Percentiles rank a stretch among this genome's conserved stretches.
These are phyloP conservation scores for Heliocidaris erythrogramma DNA, from an alignment of 35 echinoderm and acorn worm genomes.

Conservation along the genomic window DNA sequence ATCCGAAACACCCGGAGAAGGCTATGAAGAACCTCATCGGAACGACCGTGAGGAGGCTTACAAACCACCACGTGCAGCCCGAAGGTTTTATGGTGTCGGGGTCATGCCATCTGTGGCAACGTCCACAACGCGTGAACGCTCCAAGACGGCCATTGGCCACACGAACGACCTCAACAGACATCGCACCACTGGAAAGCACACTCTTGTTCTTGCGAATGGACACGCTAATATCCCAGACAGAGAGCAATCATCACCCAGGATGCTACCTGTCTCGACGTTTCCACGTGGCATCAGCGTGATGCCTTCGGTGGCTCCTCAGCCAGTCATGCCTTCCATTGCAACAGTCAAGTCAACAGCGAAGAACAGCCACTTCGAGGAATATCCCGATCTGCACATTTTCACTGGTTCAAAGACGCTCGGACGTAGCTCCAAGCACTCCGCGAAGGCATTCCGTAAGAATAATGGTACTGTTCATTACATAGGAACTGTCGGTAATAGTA, in stretches of 20 bases:
- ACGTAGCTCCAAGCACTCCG: background rate
- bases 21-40: background rate
- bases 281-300: slow-evolving; percentile 35
- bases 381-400: background rate
- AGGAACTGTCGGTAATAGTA: background rate
- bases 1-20: background rate
- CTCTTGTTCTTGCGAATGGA: background rate
- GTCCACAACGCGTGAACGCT: background rate
- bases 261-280: background rate
- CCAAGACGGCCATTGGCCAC: background rate
- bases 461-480: background rate
- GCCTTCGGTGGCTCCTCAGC: slow-evolving; percentile 26
- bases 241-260: background rate
- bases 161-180: background rate
- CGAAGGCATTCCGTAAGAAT: slow-evolving; percentile 21
- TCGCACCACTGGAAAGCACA: background rate
- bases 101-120: background rate
- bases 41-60: background rate
- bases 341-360: background rate
- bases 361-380: slow-evolving; percentile 22
- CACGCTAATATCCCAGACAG: background rate
- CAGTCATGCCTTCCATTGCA: background rate
- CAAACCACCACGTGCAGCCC: background rate
- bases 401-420: background rate
- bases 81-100: background rate